Evolutionary conservation across 2,888 invertebrate genomes (phyloP).

Genomic region (Lepidocyrtoides sp.): DNA sequence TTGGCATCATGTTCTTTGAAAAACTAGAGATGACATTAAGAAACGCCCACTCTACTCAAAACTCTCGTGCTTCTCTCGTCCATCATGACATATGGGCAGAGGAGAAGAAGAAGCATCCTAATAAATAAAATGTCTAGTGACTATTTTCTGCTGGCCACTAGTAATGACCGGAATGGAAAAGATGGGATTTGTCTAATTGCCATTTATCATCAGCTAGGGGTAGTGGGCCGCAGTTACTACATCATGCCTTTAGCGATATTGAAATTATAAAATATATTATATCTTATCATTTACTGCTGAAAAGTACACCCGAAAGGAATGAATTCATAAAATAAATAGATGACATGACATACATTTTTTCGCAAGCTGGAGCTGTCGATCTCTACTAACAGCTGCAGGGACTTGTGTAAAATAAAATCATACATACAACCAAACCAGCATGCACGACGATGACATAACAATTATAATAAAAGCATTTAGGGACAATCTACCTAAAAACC

Average conservation of each 20-base stretch:
- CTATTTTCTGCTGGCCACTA: neutral
- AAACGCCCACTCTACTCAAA: constrained; percentile 46
- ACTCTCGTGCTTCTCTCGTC: constrained; percentile 41
- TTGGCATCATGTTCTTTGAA: constrained; percentile 39
- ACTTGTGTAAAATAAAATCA: neutral
- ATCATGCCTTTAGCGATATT: constrained; percentile 1
- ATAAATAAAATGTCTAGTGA: constrained; percentile 25
- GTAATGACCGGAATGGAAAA: constrained; percentile 58
- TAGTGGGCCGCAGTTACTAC: constrained; percentile 12
- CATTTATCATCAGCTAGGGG: constrained; percentile 60
- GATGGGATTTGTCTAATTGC: constrained; percentile 59
- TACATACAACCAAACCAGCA: neutral
- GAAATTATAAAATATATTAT: neutral
- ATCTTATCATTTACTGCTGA: constrained; percentile 24
- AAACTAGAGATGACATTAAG: constrained; percentile 51
- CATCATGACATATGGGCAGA: constrained; percentile 25
- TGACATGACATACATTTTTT: constrained; percentile 20
- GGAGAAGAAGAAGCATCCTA: neutral
- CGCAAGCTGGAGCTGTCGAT: neutral
- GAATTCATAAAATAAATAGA: constrained; percentile 41
- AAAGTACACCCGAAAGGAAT: constrained; percentile 38
- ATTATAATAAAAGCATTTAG: neutral
- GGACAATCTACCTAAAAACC: neutral
- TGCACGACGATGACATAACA: neutral
- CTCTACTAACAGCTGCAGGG: constrained; percentile 15